A percentile compares a stretch with the other conserved stretches of the same genome.
Evolutionary conservation across 2,113 vertebrate species (phyloP).

Genomic region (Microtus ochrogaster): DNA sequence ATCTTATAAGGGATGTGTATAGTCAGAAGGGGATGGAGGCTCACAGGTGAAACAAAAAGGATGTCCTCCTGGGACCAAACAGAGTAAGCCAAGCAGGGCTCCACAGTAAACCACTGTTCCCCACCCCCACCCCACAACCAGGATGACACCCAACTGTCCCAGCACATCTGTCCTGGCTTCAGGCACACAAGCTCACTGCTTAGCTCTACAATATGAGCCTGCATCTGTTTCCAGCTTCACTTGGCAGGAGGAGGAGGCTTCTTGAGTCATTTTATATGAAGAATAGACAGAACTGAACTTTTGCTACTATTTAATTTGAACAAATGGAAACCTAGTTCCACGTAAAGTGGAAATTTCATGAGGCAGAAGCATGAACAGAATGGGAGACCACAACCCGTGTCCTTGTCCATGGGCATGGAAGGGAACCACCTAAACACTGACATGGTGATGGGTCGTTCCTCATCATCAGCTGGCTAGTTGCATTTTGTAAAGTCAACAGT

Average conservation of each 20-base stretch:
- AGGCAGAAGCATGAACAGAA: neutral
- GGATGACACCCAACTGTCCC: constrained; percentile 36
- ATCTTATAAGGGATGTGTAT: neutral
- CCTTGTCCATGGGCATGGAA: neutral
- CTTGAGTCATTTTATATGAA: constrained; percentile 38
- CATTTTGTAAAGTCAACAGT: neutral
- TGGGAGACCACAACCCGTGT: neutral
- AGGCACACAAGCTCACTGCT: constrained; percentile 7
- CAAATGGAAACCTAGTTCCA: constrained; percentile 10
- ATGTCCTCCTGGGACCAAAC: neutral
- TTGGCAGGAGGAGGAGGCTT: neutral
- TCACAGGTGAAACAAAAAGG: neutral
- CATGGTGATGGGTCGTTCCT: neutral
- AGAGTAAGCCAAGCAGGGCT: neutral
- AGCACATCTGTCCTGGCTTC: neutral
- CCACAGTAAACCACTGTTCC: neutral
- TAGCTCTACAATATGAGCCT: neutral
- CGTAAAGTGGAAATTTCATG: neutral
- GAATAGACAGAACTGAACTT: constrained; percentile 32
- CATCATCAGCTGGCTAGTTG: neutral
- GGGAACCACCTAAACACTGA: neutral
- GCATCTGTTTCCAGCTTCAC: constrained; percentile 53
- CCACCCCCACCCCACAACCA: neutral
- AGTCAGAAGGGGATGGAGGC: neutral
- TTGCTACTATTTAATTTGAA: constrained; percentile 53